Conservation (phyloP, 2,797 vertebrate genomes). For the Neostethus bicornis region DNA sequence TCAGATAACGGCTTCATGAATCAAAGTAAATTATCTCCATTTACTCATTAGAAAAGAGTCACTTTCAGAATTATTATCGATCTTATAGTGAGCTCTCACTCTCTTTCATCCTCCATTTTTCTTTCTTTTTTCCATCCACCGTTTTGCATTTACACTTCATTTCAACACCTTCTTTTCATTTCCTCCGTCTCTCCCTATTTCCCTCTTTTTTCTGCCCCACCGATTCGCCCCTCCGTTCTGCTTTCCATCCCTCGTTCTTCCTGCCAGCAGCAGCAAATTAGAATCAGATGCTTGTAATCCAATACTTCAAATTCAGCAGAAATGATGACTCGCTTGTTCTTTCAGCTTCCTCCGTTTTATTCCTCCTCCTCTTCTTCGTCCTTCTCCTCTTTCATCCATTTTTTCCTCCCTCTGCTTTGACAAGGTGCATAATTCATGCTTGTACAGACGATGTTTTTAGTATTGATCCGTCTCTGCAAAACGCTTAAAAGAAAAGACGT, state of each 20-base stretch:
- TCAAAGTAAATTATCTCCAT: constrained; percentile 71
- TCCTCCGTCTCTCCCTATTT: constrained; percentile 8
- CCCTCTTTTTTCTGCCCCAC: constrained; percentile 20
- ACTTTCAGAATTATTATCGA: constrained; percentile 90
- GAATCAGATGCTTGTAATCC: constrained; percentile 97
- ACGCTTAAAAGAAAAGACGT: constrained; percentile 40
- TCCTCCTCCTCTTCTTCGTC: constrained; percentile 7
- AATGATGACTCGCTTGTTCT: constrained; percentile 88
- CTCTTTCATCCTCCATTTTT: too few relatives aligned
- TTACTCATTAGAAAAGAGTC: constrained; percentile 81
- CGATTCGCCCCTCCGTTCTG: constrained; percentile 41
- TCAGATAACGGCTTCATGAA: constrained; percentile 72
- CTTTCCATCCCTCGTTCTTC: constrained; percentile 33
- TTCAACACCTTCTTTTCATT: constrained; percentile 23
- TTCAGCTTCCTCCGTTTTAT: constrained; percentile 35
- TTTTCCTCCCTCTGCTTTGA: constrained; percentile 50
- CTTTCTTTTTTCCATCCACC: neutral
- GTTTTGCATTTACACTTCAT: constrained; percentile 8
- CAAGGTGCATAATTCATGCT: constrained; percentile 73
- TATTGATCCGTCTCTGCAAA: constrained; percentile 69
- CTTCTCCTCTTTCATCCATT: constrained; percentile 35
- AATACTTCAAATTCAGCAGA: constrained; percentile 92
- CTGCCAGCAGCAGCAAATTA: constrained; percentile 89
- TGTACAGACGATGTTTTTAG: constrained; percentile 66
- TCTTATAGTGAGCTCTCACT: too few relatives aligned